Conservation (phyloP, 2,113 vertebrate species). For the Pantherophis guttatus region DNA sequence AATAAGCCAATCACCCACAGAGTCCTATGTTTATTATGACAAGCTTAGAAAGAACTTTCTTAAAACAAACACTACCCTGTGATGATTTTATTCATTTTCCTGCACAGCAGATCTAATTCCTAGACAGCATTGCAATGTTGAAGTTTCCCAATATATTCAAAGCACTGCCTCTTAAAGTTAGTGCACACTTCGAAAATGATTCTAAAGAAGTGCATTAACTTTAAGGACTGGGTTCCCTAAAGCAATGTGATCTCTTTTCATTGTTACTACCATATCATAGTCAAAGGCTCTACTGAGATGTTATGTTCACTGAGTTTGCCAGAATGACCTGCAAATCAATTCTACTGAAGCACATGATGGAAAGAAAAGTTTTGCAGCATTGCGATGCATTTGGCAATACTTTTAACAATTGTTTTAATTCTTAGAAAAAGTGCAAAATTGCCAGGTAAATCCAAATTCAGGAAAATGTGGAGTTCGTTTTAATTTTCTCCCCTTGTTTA, state of each 20-base stretch:
- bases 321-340: not conserved
- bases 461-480: not conserved
- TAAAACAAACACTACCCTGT: not conserved
- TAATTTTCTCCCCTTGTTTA: not conserved
- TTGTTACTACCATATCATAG: not conserved
- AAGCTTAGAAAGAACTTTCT: not conserved
- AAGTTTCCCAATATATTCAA: not conserved
- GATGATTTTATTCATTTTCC: not conserved
- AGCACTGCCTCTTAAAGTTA: not conserved
- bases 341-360: not conserved
- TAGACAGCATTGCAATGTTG: not conserved
- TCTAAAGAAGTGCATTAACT: not conserved
- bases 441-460: not conserved
- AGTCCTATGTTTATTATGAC: not conserved
- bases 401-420: not conserved
- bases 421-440: not conserved
- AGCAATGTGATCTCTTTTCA: not conserved
- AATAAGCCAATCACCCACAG: not conserved
- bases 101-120: not conserved
- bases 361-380: not conserved
- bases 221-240: not conserved
- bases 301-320: not conserved
- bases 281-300: not conserved
- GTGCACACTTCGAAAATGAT: not conserved
- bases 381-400: not conserved